Evolutionary conservation across 2,113 vertebrate genomes (phyloP), one percentile per base, ranked within the genome.

Genomic region (Rhabdornis inornatus): DNA sequence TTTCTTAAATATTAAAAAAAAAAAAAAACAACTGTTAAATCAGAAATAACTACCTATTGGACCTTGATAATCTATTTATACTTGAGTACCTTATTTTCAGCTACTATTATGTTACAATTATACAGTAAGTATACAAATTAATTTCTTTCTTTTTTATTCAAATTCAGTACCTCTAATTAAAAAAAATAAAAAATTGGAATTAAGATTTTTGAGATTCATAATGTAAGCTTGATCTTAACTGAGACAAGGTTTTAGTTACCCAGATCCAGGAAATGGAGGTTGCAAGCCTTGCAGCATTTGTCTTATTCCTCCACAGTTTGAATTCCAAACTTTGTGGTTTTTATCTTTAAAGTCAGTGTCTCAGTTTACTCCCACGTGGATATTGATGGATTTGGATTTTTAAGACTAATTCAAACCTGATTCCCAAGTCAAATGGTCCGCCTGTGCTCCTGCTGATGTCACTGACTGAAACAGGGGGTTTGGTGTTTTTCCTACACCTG

Each of bases 1-100:
- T 33, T 55, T 35, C 9, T 57, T 28, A 35, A 61, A 27, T 45
- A 39, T 39, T 39, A 39, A 39, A 39, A 39, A 39, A 39, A 39
- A 39, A 5, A 39, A 39, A 39, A 39, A 39, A 39, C 39, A 39
- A n/a, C n/a, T n/a, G n/a, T n/a, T n/a, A n/a, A n/a, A n/a, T n/a
- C n/a, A n/a, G 47, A 83, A 87, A 90, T 77, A 95, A 59, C 56
- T 78, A 79, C 24, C 6, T 10, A 25, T 52, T n/a, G 45, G 42
- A 77, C 21, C 65, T 49, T 30, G 27, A 79, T 66, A 87, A 89
- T 74, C 24, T 61, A 77, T 96, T 96, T 95, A 28, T 39, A 39
- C 8, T 84, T 91, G 69, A 83, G 35, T 39, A 89, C 77, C 96
- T 90, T 88, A 84, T 90, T 96, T 96, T 95, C 53, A 66, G 44